Evolutionary conservation across 2,113 vertebrate species (phyloP), one percentile per base, ranked within the genome.

Genomic region (Maccullochella peelii): DNA sequence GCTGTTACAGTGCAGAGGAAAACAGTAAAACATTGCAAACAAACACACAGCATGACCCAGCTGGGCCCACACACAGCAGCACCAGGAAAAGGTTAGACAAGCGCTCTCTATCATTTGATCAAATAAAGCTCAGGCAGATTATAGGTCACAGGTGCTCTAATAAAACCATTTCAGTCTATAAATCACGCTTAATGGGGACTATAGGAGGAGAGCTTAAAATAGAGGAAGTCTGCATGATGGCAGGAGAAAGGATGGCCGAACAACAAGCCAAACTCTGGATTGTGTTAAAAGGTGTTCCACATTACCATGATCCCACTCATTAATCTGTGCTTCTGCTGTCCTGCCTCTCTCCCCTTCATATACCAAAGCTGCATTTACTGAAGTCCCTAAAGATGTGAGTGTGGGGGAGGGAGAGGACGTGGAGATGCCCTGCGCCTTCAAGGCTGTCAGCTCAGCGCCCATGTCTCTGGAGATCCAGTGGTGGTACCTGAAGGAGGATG

Each of bases 401-500:
- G 97, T 98, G 76, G 95, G 95, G 88, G 97, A 99, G 93, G 98
- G 98, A 89, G 97, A 98, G 87, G 97, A 99, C 86, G 97, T 99
- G 94, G 97, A 98, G 95, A 98, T 99, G 97, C 97, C 97, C 88
- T 99, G 98, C 85, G 96, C 98, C 77, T 99, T 98, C 93, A 96
- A 96, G 90, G 97, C 97, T 80, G 95, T 94, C 84, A 97, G 97
- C 93, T 94, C 96, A 74, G 95, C 96, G 79, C 97, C 97, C n/a
- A 97, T 97, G 86, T 97, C 97, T 84, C 88, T 99, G 95, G 97
- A 98, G 94, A 99, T 99, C 93, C 97, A 99, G 94, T 99, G 98
- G 98, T 99, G 97, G 98, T 97, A 97, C 93, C 95, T 98, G 80
- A 98, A 96, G 89, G 96, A 97, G 89, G 95, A 95, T 8, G 86